Base-by-base conservation (phyloP, 2,113 vertebrate genomes). In the Triplophysa tibetana region DNA sequence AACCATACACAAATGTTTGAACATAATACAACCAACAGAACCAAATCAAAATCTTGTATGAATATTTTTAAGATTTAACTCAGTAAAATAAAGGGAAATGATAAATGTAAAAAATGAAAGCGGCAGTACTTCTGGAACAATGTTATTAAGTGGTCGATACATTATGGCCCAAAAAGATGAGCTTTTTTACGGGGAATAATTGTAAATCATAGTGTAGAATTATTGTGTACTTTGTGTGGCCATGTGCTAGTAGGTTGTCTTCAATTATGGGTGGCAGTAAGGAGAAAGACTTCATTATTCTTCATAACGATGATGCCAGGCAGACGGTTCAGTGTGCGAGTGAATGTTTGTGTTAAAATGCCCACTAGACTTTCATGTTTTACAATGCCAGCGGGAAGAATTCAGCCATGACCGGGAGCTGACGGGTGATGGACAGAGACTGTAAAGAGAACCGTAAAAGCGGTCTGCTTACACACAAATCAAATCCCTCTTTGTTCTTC, bases 341-440 rank as follows among this genome's bases (percentile, higher is more conserved):
- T 61, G 45, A 29, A n/a, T 58, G 43, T 69, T 75, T 70, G 43
- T 70, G 41, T 86, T 78, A 86, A 89, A 82, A 81, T 82, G 65
- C 81, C 65, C 85, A 83, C 70, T 52, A 82, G 81, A 77, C 86
- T 86, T 90, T 89, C 58, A 83, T 88, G 82, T 89, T 89, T 89
- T 89, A 89, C 24, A 82, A 87, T 75, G 85, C 69, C 68, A 79
- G 72, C 86, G 76, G 85, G 82, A 83, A 86, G 84, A 85, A 58
- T 80, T 82, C 82, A 79, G 86, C 79, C 84, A 81, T 54, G 38
- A 72, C 74, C 85, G 73, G 16, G 7, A 66, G 80, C 77, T 77
- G 62, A 85, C 5, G 86, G 86, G 85, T 87, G 87, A 89, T 82
- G 63, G 89, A 88, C 88, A 89, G 86, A 83, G 7, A 64, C 82